Percentiles rank a stretch among this genome's conserved stretches.
Evolutionary conservation across 2,888 invertebrate genomes (phyloP).

Genomic region (Parelbella ahira): DNA sequence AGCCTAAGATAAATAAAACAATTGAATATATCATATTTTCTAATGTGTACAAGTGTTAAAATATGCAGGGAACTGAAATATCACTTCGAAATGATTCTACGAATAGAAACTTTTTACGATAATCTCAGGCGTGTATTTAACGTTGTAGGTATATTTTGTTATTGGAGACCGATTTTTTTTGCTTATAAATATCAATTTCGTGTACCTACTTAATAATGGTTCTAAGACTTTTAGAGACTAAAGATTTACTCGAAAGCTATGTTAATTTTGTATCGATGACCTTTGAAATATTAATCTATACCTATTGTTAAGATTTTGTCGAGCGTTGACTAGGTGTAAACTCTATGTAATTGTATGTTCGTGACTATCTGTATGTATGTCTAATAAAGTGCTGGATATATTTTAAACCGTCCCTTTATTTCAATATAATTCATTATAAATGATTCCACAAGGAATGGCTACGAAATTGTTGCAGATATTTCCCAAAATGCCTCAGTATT

Average conservation of each 20-base stretch:
- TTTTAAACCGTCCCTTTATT: slow-evolving; percentile 29
- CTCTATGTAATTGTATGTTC: slow-evolving; percentile 38
- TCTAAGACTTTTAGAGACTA: slow-evolving; percentile 12
- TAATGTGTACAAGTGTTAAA: slow-evolving; percentile 17
- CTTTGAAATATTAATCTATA: neutral
- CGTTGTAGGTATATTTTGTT: too few species aligned
- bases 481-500: too few species aligned
- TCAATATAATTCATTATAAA: neutral
- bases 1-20: neutral
- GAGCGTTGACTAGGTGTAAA: slow-evolving; percentile 61
- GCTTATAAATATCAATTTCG: slow-evolving; percentile 13
- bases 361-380: slow-evolving; percentile 39
- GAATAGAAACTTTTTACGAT: too few species aligned
- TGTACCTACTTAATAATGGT: neutral
- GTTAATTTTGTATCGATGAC: slow-evolving; percentile 4
- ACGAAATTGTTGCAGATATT: too few species aligned
- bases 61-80: slow-evolving; percentile 8
- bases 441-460: too few species aligned
- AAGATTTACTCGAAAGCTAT: slow-evolving; percentile 13
- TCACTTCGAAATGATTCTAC: too few species aligned
- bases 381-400: slow-evolving; percentile 31
- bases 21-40: slow-evolving; percentile 8
- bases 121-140: slow-evolving; percentile 1
- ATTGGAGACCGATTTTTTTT: too few species aligned
- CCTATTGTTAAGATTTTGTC: slow-evolving; percentile 25